Base-by-base conservation (phyloP, 1,140 invertebrate genomes). In the Polypedilum vanderplanki region DNA sequence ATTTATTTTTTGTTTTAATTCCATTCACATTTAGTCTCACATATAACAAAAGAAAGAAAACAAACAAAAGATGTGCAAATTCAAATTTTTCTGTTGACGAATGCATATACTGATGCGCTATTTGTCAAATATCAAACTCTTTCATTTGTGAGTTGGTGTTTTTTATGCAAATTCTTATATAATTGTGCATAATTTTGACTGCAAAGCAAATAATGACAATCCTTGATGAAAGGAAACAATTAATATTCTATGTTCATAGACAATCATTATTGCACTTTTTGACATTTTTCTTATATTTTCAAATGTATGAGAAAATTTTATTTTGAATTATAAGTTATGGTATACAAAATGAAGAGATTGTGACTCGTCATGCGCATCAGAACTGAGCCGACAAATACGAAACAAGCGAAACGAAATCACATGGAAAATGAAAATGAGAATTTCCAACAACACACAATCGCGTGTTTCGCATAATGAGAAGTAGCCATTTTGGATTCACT, bases 61-160 rank as follows among this genome's bases (percentile, higher is more conserved):
- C 46, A 57, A 57, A 57, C 12, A 57, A 57, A 57, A 57, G 46
- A 57, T 57, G 46, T 15, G 46, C 46, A 57, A 57, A 57, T n/a
- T 57, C 24, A 33, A 33, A 33, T 33, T 33, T 33, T 1, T 33
- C n/a, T 33, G 24, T 33, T 33, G 24, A 33, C 5, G 24, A 5
- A 33, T 33, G 24, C 24, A 33, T 33, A 5, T 3, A 33, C 24
- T 33, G 24, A 33, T 33, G 24, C 24, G 24, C 24, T 33, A 33
- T 33, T 33, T 33, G 24, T 33, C 24, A 33, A 33, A 33, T 33
- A 33, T 33, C 5, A 33, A 33, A 33, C 24, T 1, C 24, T 33
- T 33, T 5, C 24, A 3, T 5, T 33, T 33, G 24, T 15, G 46
- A 57, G 46, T 57, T 57, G 46, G 46, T 57, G 46, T 57, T n/a